Evolutionary conservation across 2,113 vertebrate species (phyloP), one percentile per base, ranked within the genome.

Genomic region (Picathartes gymnocephalus): DNA sequence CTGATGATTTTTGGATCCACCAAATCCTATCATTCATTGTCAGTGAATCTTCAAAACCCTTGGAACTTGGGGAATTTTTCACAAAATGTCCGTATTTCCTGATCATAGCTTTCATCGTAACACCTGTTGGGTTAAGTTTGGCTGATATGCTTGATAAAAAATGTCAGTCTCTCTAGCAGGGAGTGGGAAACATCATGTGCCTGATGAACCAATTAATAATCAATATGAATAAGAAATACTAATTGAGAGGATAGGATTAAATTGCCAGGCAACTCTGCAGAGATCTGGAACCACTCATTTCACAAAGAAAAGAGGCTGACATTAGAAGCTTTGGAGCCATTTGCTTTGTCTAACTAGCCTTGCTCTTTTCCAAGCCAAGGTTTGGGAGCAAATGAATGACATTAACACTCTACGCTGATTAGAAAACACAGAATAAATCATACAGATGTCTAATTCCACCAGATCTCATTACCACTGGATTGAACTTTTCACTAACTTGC

Each of bases 311-410:
- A 82, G 42, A 65, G 47, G 7, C 88, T 94, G 45, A 50, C 0
- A 0, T 50, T 47, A 62, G 16, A 86, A 86, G 44, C 14, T 48
- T 86, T 72, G 53, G 31, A 90, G 42, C 39, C 37, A 37, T 92
- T 86, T 83, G 47, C 74, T 92, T 76, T 64, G 82, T n/a, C n/a
- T n/a, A n/a, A 88, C 50, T 83, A 44, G 58, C 62, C 69, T 66
- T 73, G 13, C 51, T 88, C 42, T 90, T 93, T 94, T 88, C 82
- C 47, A 81, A 37, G 69, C 39, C 9, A 28, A 62, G 35, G 11
- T 92, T 88, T 95, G 85, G n/a, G 88, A 94, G 68, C 79, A 86
- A 95, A 93, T 71, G 69, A 76, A 83, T 97, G 53, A 94, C 68
- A 81, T 93, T 92, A 90, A 86, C 90, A 92, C 92, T 87, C 81